Evolutionary conservation across 2,113 vertebrate species (phyloP), one percentile per base, ranked within the genome.

Genomic region (Tamias sibiricus): DNA sequence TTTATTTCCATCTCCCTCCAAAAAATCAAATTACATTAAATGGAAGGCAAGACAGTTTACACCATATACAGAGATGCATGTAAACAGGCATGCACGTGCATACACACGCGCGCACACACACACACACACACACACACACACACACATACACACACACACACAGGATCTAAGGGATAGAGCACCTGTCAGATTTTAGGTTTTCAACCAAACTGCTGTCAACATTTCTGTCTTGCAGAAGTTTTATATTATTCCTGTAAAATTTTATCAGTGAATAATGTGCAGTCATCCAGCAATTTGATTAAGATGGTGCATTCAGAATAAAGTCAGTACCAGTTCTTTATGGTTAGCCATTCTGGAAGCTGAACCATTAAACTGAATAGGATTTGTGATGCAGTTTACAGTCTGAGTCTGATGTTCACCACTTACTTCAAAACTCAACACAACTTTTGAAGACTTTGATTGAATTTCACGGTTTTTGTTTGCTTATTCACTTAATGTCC

Each of bases 211-310:
- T 16, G 10, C 74, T 95, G 26, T 95, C 86, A 96, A 81, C 47
- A 69, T 64, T 87, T 94, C 57, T 91, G 75, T 87, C 86, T 72
- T 94, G 49, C 62, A 44, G 52, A 72, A 90, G 57, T 96, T 96
- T 95, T 96, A 94, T 96, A 95, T 91, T 94, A 95, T 86, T 90
- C 30, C 74, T 69, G 32, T 93, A 91, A 95, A 96, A 95, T 84
- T 97, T 87, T 95, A 94, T 97, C 88, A 93, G 91, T 94, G 94
- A 96, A 95, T 97, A 96, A 97, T 95, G 94, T 95, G 69, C 91
- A 95, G 64, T 57, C 91, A 94, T 84, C 88, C 95, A 96, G 93
- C 89, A 96, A 95, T 93, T 91, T 97, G 94, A 97, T 97, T 96
- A 96, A 96, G 66, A 72, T 40, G 44, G 42, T 83, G 8, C 91